A percentile compares a stretch with the other conserved stretches of the same genome.
phyloP scores from a whole-genome alignment of 2,797 vertebrate genomes.

The Poecilia velifera region DNA sequence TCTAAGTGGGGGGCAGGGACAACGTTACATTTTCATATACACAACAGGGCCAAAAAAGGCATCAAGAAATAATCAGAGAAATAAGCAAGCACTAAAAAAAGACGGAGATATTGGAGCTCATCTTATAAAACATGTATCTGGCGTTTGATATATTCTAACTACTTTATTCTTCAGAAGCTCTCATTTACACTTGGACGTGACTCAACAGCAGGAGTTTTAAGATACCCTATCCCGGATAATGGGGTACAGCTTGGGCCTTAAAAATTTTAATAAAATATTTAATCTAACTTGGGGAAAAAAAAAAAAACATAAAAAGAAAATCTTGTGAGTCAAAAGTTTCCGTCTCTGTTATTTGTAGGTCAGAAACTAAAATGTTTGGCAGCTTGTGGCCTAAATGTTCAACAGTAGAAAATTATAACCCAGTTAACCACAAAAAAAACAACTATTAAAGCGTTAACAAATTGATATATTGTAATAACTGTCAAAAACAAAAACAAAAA shows the following conservation, averaged over 20 bases:
- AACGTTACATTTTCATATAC: conserved; percentile 34
- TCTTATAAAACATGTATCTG: conserved; percentile 21
- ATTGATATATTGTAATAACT: conserved; percentile 56
- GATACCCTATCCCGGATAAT: not conserved
- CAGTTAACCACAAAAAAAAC: conserved; percentile 26
- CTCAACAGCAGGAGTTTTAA: conserved; percentile 28
- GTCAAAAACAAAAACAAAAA: conserved; percentile 62
- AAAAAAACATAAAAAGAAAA: not conserved
- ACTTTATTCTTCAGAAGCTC: conserved; percentile 24
- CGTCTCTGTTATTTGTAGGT: not conserved
- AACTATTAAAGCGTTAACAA: conserved; percentile 28
- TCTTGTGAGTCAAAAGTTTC: not conserved
- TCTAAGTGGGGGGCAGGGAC: conserved; percentile 36
- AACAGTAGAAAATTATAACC: conserved; percentile 23
- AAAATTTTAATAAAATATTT: not conserved
- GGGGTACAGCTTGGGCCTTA: not conserved
- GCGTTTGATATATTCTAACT: conserved; percentile 20
- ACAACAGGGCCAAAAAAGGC: conserved; percentile 26
- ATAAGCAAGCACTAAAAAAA: conserved; percentile 56
- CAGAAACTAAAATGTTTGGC: not conserved
- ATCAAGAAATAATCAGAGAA: conserved; percentile 14
- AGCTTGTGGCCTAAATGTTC: conserved; percentile 22
- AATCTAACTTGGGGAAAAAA: not conserved
- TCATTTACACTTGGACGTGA: conserved; percentile 39
- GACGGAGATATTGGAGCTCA: conserved; percentile 22